phyloP scores from a whole-genome alignment of 1,140 invertebrate genomes.

The Hypsibius dujardini region DNA sequence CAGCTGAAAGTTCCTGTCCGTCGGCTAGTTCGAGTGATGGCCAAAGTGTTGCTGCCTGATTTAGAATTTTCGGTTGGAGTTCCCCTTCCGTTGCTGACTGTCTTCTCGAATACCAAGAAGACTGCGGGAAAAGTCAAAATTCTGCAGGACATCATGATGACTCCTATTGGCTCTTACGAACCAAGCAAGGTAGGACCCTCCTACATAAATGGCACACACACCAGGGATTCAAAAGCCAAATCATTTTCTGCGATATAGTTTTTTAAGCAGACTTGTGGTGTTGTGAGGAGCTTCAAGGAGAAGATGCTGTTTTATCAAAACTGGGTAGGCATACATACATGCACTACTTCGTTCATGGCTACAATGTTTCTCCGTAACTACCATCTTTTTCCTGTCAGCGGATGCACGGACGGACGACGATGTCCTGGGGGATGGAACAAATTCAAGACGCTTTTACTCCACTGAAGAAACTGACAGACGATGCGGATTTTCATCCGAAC shows the following conservation, averaged over 20 bases:
- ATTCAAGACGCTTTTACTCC: neutral
- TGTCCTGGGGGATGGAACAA: neutral
- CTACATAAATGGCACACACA: neutral
- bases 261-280: neutral
- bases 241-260: neutral
- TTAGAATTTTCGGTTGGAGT: neutral
- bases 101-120: neutral
- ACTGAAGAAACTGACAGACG: neutral
- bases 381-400: too few species aligned
- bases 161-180: neutral
- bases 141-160: neutral
- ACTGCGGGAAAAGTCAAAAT: neutral
- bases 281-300: conserved; percentile 9
- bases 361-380: too few species aligned
- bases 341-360: too few species aligned
- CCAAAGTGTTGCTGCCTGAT: neutral
- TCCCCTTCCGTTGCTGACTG: neutral
- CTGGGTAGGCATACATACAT: neutral
- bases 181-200: neutral
- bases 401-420: neutral
- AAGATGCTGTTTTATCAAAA: neutral
- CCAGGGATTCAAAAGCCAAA: neutral
- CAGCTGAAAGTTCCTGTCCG: neutral
- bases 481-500: neutral
- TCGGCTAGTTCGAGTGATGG: neutral